Conservation (phyloP, 2,113 vertebrate species). For the Eidolon helvum region DNA sequence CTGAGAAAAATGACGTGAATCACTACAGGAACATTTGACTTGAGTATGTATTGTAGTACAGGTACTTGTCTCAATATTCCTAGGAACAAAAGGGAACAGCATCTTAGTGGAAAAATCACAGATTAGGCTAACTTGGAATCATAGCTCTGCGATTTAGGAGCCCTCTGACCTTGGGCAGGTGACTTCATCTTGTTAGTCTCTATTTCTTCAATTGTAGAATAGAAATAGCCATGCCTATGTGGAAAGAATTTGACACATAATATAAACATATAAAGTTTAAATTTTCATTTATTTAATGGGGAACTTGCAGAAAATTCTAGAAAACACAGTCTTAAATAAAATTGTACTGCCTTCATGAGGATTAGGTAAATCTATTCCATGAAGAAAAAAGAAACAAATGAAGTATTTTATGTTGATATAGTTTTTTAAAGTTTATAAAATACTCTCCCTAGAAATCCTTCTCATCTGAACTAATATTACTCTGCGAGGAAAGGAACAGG, state of each 20-base stretch:
- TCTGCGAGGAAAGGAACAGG: neutral
- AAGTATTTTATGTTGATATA: neutral
- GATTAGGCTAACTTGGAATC: neutral
- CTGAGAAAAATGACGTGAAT: neutral
- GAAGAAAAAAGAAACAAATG: neutral
- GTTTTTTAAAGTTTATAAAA: neutral
- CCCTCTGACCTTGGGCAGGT: neutral
- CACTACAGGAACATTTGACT: neutral
- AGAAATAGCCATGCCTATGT: neutral
- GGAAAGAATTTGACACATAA: neutral
- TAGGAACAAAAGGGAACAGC: neutral
- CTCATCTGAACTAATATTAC: neutral
- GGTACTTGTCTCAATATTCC: neutral
- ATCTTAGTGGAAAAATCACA: neutral
- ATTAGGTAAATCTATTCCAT: neutral
- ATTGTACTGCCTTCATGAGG: neutral
- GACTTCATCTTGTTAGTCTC: neutral
- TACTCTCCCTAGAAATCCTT: neutral
- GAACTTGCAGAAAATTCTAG: neutral
- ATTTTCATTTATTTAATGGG: neutral
- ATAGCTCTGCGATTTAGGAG: neutral
- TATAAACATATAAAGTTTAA: neutral
- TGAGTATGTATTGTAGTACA: neutral
- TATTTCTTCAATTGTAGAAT: neutral
- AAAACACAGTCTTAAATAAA: neutral